Conservation (phyloP, 2,797 vertebrate genomes). For the Melanotaenia trifasciata region DNA sequence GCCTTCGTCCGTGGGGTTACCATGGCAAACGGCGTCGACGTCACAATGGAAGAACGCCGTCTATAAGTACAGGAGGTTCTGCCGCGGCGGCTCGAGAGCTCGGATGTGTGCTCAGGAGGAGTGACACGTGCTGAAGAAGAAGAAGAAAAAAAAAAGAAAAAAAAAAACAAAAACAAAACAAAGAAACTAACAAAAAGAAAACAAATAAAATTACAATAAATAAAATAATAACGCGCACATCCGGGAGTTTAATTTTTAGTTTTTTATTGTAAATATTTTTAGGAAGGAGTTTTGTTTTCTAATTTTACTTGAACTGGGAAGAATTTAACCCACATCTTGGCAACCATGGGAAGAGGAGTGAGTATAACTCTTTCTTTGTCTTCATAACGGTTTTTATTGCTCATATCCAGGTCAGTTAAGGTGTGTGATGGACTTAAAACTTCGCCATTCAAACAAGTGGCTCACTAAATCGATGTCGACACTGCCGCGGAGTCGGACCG, state of each 20-base stretch:
- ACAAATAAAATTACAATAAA: too few relatives aligned
- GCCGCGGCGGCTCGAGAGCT: slow-evolving; percentile 62
- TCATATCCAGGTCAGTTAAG: neutral
- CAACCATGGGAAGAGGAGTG: slow-evolving; percentile 85
- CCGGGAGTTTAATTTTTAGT: slow-evolving; percentile 41
- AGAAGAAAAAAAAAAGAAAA: neutral
- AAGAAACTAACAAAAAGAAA: neutral
- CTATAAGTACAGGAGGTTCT: slow-evolving; percentile 76
- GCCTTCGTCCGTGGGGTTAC: slow-evolving; percentile 79
- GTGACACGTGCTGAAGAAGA: slow-evolving; percentile 70
- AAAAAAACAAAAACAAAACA: neutral
- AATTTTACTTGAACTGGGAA: slow-evolving; percentile 62
- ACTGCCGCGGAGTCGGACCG: neutral
- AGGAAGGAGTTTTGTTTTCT: slow-evolving; percentile 54
- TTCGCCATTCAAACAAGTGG: slow-evolving; percentile 62
- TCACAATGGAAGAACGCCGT: slow-evolving; percentile 77
- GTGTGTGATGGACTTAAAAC: neutral
- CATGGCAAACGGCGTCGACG: slow-evolving; percentile 81
- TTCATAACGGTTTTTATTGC: neutral
- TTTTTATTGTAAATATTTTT: slow-evolving; percentile 54
- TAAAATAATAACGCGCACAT: slow-evolving; percentile 30
- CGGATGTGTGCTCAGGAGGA: slow-evolving; percentile 67
- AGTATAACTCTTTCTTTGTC: slow-evolving; percentile 62
- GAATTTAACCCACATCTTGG: slow-evolving; percentile 43
- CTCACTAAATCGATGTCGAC: neutral